Evolutionary conservation across 1,140 invertebrate species (phyloP).

Genomic region (Scaptomyza graminum): DNA sequence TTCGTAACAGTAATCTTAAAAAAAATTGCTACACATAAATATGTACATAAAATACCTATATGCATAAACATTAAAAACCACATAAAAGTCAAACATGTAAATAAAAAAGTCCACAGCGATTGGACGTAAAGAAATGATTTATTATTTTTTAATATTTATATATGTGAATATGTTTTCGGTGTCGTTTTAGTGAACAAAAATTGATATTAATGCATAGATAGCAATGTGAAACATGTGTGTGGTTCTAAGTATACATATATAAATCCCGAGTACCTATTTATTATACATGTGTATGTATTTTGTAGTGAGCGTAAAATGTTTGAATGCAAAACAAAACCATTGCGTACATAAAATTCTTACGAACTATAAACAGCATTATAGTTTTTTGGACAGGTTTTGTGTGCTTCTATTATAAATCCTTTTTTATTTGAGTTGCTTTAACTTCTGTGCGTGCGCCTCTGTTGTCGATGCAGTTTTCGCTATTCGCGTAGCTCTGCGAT

Average conservation of each 20-base stretch:
- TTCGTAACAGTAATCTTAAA: slow-evolving; percentile 2
- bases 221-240: slow-evolving; percentile 1
- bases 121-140: slow-evolving; percentile 1
- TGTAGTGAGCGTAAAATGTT: background rate
- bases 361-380: background rate
- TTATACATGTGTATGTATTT: background rate
- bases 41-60: background rate
- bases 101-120: background rate
- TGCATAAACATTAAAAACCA: background rate
- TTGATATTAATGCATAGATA: background rate
- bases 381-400: background rate
- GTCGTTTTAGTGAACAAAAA: background rate
- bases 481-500: background rate
- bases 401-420: too few species aligned
- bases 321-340: background rate
- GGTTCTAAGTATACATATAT: slow-evolving; percentile 2
- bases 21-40: background rate
- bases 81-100: slow-evolving; percentile 7
- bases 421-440: too few species aligned
- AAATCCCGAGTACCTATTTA: background rate
- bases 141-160: background rate
- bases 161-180: background rate
- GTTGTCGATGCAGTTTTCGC: too few species aligned
- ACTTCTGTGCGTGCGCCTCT: too few species aligned
- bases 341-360: background rate